A percentile compares a stretch with the other conserved stretches of the same genome.
Conservation (phyloP, 2,888 invertebrate species). For the Electrophaes corylata region DNA sequence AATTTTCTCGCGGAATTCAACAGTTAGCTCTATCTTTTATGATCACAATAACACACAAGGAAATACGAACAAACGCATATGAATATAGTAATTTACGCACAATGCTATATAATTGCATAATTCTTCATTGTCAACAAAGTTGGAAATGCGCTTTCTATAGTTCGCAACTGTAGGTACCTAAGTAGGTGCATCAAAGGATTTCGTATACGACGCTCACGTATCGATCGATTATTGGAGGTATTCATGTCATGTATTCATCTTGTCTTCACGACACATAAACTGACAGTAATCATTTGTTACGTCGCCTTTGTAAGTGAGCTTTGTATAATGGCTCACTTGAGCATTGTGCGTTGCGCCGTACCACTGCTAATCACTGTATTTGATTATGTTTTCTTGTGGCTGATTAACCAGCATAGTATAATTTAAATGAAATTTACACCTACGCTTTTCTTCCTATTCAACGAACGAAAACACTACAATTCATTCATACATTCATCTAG, state of each 20-base stretch:
- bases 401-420: conserved; percentile 22
- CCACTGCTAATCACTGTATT: conserved; percentile 32
- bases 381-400: conserved; percentile 33
- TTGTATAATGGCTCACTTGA: conserved; percentile 38
- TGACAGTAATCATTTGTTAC: conserved; percentile 65
- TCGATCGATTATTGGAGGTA: conserved; percentile 54
- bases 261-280: conserved; percentile 53
- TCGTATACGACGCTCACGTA: conserved; percentile 46
- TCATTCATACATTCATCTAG: neutral
- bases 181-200: conserved; percentile 52
- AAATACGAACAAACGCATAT: conserved; percentile 41
- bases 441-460: neutral
- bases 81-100: conserved; percentile 55
- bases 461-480: neutral
- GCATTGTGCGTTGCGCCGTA: conserved; percentile 28
- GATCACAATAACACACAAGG: conserved; percentile 23
- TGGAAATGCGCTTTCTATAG: conserved; percentile 66
- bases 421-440: conserved; percentile 17
- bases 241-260: conserved; percentile 48
- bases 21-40: conserved; percentile 5
- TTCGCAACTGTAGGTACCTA: conserved; percentile 39
- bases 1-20: conserved; percentile 15
- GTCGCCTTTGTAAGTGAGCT: conserved; percentile 46
- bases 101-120: conserved; percentile 68
- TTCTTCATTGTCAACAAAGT: conserved; percentile 63